Base-by-base conservation (phyloP, 2,888 invertebrate genomes). In the Lampropteryx suffumata region DNA sequence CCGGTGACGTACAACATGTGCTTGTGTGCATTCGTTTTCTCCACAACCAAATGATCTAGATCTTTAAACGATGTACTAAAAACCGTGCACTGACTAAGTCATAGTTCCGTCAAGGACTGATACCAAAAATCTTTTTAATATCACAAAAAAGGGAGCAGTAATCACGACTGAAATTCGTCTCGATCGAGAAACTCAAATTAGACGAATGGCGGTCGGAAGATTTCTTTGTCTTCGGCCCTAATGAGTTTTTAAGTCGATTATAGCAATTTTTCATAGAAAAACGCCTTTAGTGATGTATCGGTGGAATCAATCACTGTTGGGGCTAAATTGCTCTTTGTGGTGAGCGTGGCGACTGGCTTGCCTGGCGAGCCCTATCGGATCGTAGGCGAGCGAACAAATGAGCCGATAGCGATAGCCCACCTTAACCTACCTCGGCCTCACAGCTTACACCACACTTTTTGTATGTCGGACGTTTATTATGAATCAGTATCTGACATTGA, bases 201-300 rank as follows among this genome's bases (percentile, higher is more conserved):
- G 86, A 85, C 79, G 79, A 81, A 85, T 85, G 85, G 82, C 88
- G 84, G 82, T 76, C 81, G 80, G 82, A 64, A 76, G 82, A 79
- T 82, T 84, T 84, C 89, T 90, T 90, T 90, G 90, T 90, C 90
- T 90, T 86, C 83, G 74, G 71, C 82, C 55, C 84, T 89, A 90
- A 90, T 89, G 90, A 90, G 88, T 90, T 90, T 90, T 90, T 90
- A 90, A 90, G 90, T 90, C 90, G 90, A 90, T 90, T 90, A 89
- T 86, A 77, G 85, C 86, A 81, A 90, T 90, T 90, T 90, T 90
- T 90, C 90, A 90, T 90, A 90, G 90, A 89, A 90, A 89, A 90
- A 86, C 87, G 82, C 88, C 79, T 84, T 83, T 86, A 84, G 89
- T 90, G 90, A 90, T 90, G 90, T 87, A 90, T 90, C 80, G 87